Base-by-base conservation (phyloP, 2,113 vertebrate species). In the Nerophis lumbriciformis region DNA sequence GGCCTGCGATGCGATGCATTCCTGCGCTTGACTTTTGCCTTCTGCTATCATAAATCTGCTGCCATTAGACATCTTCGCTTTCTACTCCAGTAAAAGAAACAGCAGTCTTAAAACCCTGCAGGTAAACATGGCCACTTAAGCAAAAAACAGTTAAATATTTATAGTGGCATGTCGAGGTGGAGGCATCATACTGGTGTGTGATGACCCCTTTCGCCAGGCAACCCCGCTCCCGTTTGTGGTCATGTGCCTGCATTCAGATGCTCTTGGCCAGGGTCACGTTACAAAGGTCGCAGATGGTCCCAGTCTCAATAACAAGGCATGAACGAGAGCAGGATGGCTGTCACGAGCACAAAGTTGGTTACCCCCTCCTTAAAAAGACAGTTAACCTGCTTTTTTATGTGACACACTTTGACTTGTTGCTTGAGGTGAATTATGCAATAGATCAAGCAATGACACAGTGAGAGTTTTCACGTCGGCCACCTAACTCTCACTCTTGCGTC, bases 211-310 rank as follows among this genome's bases (percentile, higher is more conserved):
- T 61, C 11, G 73, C 73, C 77, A 63, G 11, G 7, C 65, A 13
- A 45, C 44, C 69, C 54, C 48, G 12, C 65, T 64, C 69, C 67
- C 71, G 53, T n/a, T 56, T 52, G 57, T 69, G 73, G 67, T 69
- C 55, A 53, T 19, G 48, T 61, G 64, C 63, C 73, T 63, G 49
- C 61, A 60, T 62, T 54, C 7, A 51, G 10, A 66, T 55, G 53
- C 62, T 48, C 72, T 44, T 54, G 19, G 58, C 63, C 52, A 5
- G 63, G 65, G 52, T 83, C 62, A 56, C 14, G 5, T 84, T 78
- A 71, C 78, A 63, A 62, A 73, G 52, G 48, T 65, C 53, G 57
- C 13, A 54, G 54, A 53, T 15, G 28, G 15, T n/a, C 55, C 53
- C 51, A 19, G 57, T 45, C 42, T 45, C 42, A 45, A 45, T 45